Percentiles rank a stretch among this genome's conserved stretches.
phyloP scores from a whole-genome alignment of 1,140 invertebrate genomes.

The Ceratosolen solmsi region DNA sequence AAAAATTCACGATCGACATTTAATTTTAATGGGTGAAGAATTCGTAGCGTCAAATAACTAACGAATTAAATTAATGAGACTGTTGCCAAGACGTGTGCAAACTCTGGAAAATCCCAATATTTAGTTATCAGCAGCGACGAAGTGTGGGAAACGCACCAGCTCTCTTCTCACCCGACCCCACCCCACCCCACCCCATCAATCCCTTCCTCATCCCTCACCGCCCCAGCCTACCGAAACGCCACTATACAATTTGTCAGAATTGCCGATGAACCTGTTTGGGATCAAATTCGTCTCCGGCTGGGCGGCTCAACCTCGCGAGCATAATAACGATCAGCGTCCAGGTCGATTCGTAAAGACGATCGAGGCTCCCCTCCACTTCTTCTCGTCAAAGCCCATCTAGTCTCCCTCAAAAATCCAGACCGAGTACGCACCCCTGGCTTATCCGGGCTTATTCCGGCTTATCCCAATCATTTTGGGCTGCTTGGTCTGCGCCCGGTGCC shows the following conservation, averaged over 20 bases:
- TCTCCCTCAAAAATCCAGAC: conserved; percentile 1
- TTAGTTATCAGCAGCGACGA: background rate
- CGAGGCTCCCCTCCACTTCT: background rate
- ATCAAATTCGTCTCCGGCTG: background rate
- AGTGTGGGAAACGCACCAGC: background rate
- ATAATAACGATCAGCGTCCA: background rate
- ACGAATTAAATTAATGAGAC: background rate
- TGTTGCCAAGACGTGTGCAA: background rate
- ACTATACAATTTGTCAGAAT: background rate
- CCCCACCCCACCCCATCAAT: background rate
- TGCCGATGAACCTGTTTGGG: background rate
- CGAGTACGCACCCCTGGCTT: conserved; percentile 58
- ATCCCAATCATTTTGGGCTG: conserved; percentile 73
- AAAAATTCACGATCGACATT: too few relatives aligned
- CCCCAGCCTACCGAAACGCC: too few relatives aligned
- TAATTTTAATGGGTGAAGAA: too few relatives aligned
- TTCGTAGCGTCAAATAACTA: background rate
- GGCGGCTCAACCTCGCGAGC: too few relatives aligned
- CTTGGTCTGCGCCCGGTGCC: conserved; percentile 67
- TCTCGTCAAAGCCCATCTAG: background rate
- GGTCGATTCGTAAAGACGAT: conserved; percentile 23
- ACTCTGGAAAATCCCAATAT: too few relatives aligned
- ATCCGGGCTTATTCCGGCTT: conserved; percentile 72
- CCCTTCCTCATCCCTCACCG: too few relatives aligned
- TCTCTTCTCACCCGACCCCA: too few relatives aligned